Base-by-base conservation (phyloP, 1,140 invertebrate genomes). In the Drosophila insularis region DNA sequence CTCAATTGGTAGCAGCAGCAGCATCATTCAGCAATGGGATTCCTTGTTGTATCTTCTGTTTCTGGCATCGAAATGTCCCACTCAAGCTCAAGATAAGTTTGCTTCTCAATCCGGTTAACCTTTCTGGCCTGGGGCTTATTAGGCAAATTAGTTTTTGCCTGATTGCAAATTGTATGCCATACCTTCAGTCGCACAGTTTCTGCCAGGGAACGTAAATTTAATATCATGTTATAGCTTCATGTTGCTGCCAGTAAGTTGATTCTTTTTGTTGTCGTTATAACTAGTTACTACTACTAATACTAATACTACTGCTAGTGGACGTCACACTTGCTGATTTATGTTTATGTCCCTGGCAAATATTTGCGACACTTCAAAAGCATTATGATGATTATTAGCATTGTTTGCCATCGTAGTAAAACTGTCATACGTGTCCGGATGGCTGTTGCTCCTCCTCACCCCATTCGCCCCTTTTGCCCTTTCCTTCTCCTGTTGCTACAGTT, bases 321-420 rank as follows among this genome's bases (percentile, higher is more conserved):
- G 56, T 67, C 70, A 71, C 56, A 53, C 64, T 61, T 64, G 64
- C 53, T 89, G 84, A 87, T 87, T 87, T 87, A 87, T 86, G 82
- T 82, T 86, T 70, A 86, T 82, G 79, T 75, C 46, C 55, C 75
- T 81, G 66, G 58, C 79, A 82, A 87, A 87, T 82, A 87, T 81
- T 82, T 87, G 71, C 81, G 64, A 56, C 75, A 85, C 81, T 85
- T 85, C 54, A 71, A 71, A 71, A 76, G 64, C 72, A 76, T 82
- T 79, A 79, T 75, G 78, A 80, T 89, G 68, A 79, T 84, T 87
- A 89, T 84, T 84, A 74, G 73, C 71, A 81, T 72, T 89, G 77
- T 89, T 89, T 87, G 79, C 69, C 75, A 73, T 80, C 50, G 72
- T 63, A 70, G 79, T 89, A 89, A 89, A 89, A 80, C 71, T 84